A percentile compares a stretch with the other conserved stretches of the same genome.
Conservation (phyloP, 2,888 invertebrate genomes). For the Quadriops clusia region DNA sequence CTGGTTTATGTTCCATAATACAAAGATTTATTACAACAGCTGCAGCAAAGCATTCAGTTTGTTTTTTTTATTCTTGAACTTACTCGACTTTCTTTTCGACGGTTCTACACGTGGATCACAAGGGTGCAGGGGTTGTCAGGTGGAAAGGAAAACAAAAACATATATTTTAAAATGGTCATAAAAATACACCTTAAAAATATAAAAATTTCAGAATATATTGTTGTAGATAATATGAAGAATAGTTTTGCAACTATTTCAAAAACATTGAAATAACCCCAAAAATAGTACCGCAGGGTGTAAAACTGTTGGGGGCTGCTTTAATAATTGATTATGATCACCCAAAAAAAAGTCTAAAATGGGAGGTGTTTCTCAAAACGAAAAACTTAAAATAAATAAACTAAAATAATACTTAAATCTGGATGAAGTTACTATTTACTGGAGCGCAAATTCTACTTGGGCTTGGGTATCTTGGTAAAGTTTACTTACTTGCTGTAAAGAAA, state of each 20-base stretch:
- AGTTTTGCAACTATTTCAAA: too few relatives aligned
- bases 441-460: background rate
- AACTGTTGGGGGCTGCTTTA: conserved; percentile 4
- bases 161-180: conserved; percentile 26
- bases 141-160: conserved; percentile 26
- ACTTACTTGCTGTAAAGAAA: conserved; percentile 44
- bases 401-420: background rate
- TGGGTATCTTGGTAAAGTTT: conserved; percentile 12
- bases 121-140: conserved; percentile 21
- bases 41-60: conserved; percentile 15
- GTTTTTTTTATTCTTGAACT: conserved; percentile 21
- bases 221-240: too few relatives aligned
- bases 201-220: too few relatives aligned
- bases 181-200: conserved; percentile 17
- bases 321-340: conserved; percentile 4
- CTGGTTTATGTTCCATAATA: too few relatives aligned
- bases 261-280: conserved; percentile 3
- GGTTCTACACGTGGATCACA: conserved; percentile 26
- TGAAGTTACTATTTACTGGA: conserved; percentile 1
- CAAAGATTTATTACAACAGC: conserved; percentile 13
- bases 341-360: conserved; percentile 1
- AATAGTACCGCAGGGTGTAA: conserved; percentile 2
- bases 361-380: background rate
- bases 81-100: conserved; percentile 29
- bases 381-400: background rate